Evolutionary conservation across 2,113 vertebrate genomes (phyloP).

Genomic region (Odocoileus virginianus): DNA sequence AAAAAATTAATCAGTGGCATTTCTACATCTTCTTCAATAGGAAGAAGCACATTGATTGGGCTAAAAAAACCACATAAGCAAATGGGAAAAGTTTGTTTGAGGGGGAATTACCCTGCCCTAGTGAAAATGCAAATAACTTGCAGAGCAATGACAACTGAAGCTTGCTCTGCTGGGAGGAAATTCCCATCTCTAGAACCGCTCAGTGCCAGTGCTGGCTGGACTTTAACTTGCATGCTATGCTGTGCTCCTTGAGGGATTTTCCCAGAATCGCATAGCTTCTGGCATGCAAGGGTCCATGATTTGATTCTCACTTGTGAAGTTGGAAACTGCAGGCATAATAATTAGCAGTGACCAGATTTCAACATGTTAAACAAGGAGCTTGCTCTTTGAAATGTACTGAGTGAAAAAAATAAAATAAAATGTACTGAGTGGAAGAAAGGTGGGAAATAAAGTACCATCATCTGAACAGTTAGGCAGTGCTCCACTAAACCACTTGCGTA

Average conservation of each 20-base stretch:
- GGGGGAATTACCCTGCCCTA: neutral
- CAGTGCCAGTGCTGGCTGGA: neutral
- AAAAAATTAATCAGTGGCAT: neutral
- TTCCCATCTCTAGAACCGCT: neutral
- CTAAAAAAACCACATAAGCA: neutral
- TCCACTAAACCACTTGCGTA: neutral
- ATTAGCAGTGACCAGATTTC: slow-evolving; percentile 61
- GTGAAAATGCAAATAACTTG: neutral
- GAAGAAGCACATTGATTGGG: neutral
- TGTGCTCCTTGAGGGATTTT: neutral
- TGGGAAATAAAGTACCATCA: neutral
- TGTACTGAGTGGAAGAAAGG: neutral
- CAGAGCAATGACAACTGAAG: slow-evolving; percentile 4
- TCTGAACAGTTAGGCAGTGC: neutral
- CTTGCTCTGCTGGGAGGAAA: neutral
- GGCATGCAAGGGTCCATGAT: neutral
- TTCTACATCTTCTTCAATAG: neutral
- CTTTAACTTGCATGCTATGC: neutral
- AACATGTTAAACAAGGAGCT: slow-evolving; percentile 18
- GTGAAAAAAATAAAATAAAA: neutral
- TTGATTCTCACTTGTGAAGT: slow-evolving; percentile 46
- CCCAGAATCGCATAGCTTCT: slow-evolving; percentile 17
- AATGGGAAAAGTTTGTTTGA: neutral
- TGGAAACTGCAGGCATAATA: slow-evolving; percentile 48
- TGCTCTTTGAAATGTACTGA: slow-evolving; percentile 27